Percentiles rank a stretch among this genome's conserved stretches.
Conservation (phyloP, 30 jellyfish, hydroid and myxozoan genomes). For the Hydra vulgaris region DNA sequence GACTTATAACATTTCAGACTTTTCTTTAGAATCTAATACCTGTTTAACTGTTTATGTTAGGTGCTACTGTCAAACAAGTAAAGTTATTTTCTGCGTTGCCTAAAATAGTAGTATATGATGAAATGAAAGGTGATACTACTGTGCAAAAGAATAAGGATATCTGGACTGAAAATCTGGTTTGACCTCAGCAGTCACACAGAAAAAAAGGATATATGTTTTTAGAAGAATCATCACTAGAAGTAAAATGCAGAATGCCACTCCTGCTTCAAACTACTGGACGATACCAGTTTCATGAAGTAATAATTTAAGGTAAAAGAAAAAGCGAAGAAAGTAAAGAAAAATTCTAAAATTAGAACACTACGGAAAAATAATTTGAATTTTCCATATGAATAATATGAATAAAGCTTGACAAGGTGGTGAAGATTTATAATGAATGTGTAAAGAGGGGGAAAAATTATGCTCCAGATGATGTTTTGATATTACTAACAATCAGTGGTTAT, state of each 20-base stretch:
- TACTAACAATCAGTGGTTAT: not conserved
- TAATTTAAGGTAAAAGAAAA: not conserved
- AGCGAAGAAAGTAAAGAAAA: not conserved
- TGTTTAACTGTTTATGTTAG: not conserved
- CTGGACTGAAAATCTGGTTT: not conserved
- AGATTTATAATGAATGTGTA: not conserved
- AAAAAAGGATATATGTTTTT: not conserved
- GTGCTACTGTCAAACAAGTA: not conserved
- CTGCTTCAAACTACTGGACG: not conserved
- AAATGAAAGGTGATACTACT: not conserved
- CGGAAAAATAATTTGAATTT: not conserved
- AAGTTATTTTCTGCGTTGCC: not conserved
- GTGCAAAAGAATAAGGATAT: not conserved
- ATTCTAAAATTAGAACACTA: not conserved
- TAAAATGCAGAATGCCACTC: not conserved
- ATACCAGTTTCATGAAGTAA: not conserved
- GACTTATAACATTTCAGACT: too few species aligned
- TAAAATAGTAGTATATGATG: not conserved
- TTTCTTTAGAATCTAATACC: not conserved
- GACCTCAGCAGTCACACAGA: not conserved
- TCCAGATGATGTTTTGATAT: not conserved
- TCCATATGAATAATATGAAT: not conserved
- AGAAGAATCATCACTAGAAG: not conserved
- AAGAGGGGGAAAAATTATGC: too few species aligned
- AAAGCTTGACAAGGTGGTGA: not conserved